These are phyloP conservation scores for Nephrotoma appendiculata DNA, from an alignment of 2,888 invertebrate genomes.

Conservation along the genomic window DNA sequence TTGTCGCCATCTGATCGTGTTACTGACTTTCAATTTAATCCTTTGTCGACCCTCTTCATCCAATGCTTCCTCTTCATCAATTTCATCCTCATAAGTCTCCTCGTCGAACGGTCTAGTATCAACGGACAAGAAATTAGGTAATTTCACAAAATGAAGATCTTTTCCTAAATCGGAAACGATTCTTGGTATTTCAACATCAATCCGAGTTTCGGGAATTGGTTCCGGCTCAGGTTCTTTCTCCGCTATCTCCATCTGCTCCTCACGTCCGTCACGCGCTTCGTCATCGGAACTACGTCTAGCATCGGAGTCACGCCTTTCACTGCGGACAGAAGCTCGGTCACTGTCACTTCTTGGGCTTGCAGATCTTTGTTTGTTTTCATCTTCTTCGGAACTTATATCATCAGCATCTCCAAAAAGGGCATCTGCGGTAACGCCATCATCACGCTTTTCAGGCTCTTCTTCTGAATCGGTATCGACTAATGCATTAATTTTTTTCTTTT, in stretches of 20 bases:
- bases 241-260: background rate
- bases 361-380: constrained; percentile 30
- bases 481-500: constrained; percentile 38
- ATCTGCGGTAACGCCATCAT: constrained; percentile 43
- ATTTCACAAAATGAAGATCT: constrained; percentile 88
- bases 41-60: constrained; percentile 90
- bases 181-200: constrained; percentile 93
- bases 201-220: constrained; percentile 79
- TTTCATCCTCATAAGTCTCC: constrained; percentile 93
- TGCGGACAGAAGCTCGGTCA: constrained; percentile 17
- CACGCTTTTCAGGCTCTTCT: constrained; percentile 33
- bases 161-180: constrained; percentile 84
- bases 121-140: constrained; percentile 96
- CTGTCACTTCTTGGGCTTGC: constrained; percentile 15
- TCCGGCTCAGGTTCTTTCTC: constrained; percentile 59
- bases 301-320: constrained; percentile 18
- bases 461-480: constrained; percentile 57
- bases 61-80: constrained; percentile 93
- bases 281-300: constrained; percentile 32
- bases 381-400: constrained; percentile 82
- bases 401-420: constrained; percentile 88
- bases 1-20: constrained; percentile 92
- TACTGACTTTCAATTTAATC: constrained; percentile 87
- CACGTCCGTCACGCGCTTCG: constrained; percentile 27
- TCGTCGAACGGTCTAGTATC: constrained; percentile 94